Percentiles rank a stretch among this genome's conserved stretches.
Evolutionary conservation across 2,797 vertebrate genomes (phyloP).

Genomic region (Amblyraja radiata): DNA sequence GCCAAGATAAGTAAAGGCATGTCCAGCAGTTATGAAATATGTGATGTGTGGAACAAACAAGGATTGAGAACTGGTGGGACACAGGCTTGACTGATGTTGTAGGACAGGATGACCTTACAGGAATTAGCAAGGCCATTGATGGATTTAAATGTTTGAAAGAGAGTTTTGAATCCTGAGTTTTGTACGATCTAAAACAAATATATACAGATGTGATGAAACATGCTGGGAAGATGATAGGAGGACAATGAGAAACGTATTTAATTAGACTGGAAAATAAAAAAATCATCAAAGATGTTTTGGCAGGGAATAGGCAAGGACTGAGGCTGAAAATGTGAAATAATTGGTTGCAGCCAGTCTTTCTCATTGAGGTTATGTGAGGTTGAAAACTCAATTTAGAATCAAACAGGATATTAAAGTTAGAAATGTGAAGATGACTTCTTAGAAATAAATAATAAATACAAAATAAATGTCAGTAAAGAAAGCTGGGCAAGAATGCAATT

Average conservation of each 20-base stretch:
- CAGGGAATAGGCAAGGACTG: neutral
- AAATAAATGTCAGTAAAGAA: neutral
- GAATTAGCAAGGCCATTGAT: neutral
- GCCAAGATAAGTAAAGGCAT: neutral
- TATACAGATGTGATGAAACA: neutral
- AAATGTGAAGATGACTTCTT: neutral
- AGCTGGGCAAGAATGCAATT: neutral
- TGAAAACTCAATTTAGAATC: neutral
- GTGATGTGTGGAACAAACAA: neutral
- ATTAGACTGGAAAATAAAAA: neutral
- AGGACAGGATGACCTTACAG: neutral
- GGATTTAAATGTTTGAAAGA: neutral
- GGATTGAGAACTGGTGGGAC: neutral
- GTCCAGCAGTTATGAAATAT: neutral
- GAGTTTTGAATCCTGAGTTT: neutral
- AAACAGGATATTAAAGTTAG: neutral
- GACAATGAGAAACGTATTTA: neutral
- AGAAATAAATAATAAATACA: neutral
- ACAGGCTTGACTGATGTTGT: neutral
- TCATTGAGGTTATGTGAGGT: neutral
- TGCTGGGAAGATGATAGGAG: neutral
- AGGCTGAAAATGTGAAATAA: neutral
- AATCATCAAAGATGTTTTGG: neutral
- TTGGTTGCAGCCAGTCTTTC: neutral
- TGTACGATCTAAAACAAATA: neutral